Conservation (phyloP, 2,888 invertebrate species). For the Heliconius ethilla region DNA sequence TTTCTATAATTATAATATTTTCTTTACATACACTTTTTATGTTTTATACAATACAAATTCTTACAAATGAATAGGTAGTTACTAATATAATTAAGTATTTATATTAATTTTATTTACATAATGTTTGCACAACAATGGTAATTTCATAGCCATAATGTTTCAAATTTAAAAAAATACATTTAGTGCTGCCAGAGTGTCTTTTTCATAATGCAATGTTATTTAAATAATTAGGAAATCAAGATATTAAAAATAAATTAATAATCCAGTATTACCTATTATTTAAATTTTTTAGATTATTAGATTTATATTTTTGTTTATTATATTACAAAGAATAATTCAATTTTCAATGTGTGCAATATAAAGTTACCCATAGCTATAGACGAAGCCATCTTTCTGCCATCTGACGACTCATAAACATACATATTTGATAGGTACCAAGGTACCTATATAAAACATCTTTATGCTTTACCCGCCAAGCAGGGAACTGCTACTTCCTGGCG, state of each 20-base stretch:
- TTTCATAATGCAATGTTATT: no score
- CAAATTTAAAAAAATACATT: neutral
- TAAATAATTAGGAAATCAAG: neutral
- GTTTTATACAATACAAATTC: conserved; percentile 38
- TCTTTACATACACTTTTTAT: conserved; percentile 35
- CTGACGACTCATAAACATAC: no score
- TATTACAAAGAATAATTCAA: no score
- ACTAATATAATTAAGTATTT: neutral
- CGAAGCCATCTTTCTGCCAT: no score
- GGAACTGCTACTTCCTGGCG: no score
- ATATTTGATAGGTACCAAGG: no score
- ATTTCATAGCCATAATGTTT: neutral
- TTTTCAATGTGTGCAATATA: no score
- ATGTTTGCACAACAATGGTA: neutral
- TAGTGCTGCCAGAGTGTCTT: no score
- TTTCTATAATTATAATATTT: conserved; percentile 40
- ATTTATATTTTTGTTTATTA: no score
- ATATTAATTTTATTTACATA: neutral
- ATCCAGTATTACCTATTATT: no score
- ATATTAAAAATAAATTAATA: neutral
- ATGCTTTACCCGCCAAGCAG: neutral
- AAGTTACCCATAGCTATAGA: neutral
- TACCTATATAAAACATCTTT: neutral
- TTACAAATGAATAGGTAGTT: conserved; percentile 6
- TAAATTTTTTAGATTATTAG: no score